phyloP scores from a whole-genome alignment of 2,888 invertebrate genomes.

The Sericinus montela region DNA sequence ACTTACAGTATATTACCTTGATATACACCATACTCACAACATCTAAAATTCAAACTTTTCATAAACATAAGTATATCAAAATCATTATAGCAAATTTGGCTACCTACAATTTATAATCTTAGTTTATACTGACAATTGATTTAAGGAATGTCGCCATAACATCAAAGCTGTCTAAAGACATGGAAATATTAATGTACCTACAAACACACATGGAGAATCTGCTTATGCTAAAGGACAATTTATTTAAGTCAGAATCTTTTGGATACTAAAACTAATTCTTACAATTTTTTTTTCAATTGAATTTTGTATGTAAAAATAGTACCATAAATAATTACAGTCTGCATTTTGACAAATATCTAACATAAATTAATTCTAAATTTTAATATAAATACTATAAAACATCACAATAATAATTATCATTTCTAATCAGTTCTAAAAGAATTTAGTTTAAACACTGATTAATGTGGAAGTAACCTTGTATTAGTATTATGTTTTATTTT shows the following conservation, averaged over 20 bases:
- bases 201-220: conserved; percentile 7
- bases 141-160: conserved; percentile 32
- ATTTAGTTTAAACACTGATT: background rate
- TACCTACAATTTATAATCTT: conserved; percentile 54
- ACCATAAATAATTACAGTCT: background rate
- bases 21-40: conserved; percentile 20
- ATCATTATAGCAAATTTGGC: conserved; percentile 60
- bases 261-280: conserved; percentile 15
- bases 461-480: background rate
- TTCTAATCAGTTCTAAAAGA: conserved; percentile 13
- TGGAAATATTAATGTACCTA: conserved; percentile 13
- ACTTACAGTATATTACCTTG: conserved; percentile 27
- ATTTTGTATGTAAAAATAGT: conserved; percentile 9
- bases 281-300: background rate
- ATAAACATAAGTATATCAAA: conserved; percentile 49
- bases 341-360: background rate
- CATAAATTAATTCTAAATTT: background rate
- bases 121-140: conserved; percentile 29
- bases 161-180: conserved; percentile 12
- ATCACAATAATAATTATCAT: conserved; percentile 16
- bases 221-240: conserved; percentile 16
- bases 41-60: conserved; percentile 26
- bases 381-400: conserved; percentile 8
- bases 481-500: background rate
- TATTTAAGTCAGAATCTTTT: conserved; percentile 7